A percentile compares a stretch with the other conserved stretches of the same genome.
Evolutionary conservation across 2,113 vertebrate genomes (phyloP).

Genomic region (Ranitomeya variabilis): DNA sequence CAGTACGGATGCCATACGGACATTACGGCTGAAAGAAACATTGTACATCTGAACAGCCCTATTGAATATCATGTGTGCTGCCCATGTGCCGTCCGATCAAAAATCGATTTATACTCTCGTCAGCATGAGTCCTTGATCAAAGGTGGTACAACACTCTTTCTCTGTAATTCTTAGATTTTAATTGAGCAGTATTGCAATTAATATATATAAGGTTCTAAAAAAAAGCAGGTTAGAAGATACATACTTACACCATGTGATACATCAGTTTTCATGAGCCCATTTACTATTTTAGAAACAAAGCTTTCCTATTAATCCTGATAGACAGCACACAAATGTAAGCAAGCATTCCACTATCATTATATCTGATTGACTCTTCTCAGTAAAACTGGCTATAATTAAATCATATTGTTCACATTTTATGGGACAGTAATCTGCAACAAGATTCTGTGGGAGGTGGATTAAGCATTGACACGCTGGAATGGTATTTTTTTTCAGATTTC

Average conservation of each 20-base stretch:
- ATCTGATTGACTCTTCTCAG: slow-evolving; percentile 2
- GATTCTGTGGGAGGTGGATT: slow-evolving; percentile 2
- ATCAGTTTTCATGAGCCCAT: background rate
- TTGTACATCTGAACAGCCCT: no score
- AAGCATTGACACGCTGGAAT: slow-evolving; percentile 7
- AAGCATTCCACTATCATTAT: slow-evolving; percentile 20
- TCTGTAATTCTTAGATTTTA: background rate
- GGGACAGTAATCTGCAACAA: background rate
- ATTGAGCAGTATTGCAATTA: no score
- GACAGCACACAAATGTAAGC: slow-evolving; percentile 6
- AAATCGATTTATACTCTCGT: no score
- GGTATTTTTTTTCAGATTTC: background rate
- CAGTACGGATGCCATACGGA: no score
- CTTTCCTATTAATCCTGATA: slow-evolving; percentile 2
- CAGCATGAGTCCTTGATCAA: no score
- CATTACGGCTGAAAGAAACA: no score
- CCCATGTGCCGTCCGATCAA: no score
- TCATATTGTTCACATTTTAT: slow-evolving; percentile 26
- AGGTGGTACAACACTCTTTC: background rate
- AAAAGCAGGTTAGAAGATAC: background rate
- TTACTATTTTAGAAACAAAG: background rate
- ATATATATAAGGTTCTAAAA: no score
- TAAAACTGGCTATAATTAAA: slow-evolving; percentile 34
- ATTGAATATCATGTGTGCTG: no score
- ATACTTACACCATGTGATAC: background rate